Conservation (phyloP, 2,888 invertebrate species). For the Cistogaster globosa region DNA sequence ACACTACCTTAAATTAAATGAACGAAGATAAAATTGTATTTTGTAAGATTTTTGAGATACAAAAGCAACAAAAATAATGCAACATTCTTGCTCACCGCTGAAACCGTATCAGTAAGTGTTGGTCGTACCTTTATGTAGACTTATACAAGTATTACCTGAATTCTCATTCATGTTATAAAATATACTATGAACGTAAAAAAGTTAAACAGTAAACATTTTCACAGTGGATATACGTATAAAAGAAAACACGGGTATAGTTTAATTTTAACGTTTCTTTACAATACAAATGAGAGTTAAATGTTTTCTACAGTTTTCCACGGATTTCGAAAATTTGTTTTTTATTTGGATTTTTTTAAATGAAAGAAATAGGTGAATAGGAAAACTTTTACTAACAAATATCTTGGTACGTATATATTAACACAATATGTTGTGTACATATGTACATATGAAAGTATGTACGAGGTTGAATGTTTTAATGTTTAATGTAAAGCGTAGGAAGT, state of each 20-base stretch:
- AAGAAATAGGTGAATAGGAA: conserved; percentile 14
- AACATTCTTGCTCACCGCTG: background rate
- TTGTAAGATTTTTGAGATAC: conserved; percentile 32
- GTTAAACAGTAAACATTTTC: background rate
- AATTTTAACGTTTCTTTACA: conserved; percentile 39
- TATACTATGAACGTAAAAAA: too few relatives aligned
- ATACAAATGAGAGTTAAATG: conserved; percentile 29
- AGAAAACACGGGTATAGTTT: background rate
- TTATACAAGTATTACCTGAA: background rate
- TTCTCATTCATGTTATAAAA: background rate
- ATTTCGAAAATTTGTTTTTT: background rate
- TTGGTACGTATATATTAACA: background rate
- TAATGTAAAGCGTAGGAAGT: conserved; percentile 27
- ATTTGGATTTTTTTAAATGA: conserved; percentile 7
- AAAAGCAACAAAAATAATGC: background rate
- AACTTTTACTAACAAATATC: conserved; percentile 40
- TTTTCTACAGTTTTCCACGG: conserved; percentile 2
- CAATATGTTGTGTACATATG: background rate
- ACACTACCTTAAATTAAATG: conserved; percentile 37
- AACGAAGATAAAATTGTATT: background rate
- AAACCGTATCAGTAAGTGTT: conserved; percentile 1
- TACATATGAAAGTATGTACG: background rate
- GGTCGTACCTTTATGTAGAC: background rate
- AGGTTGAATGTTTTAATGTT: background rate
- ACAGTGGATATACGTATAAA: background rate